Percentiles rank a stretch among this genome's conserved stretches.
These are phyloP conservation scores for Lasioglossum morio DNA, from an alignment of 2,888 invertebrate species.

Conservation along the genomic window DNA sequence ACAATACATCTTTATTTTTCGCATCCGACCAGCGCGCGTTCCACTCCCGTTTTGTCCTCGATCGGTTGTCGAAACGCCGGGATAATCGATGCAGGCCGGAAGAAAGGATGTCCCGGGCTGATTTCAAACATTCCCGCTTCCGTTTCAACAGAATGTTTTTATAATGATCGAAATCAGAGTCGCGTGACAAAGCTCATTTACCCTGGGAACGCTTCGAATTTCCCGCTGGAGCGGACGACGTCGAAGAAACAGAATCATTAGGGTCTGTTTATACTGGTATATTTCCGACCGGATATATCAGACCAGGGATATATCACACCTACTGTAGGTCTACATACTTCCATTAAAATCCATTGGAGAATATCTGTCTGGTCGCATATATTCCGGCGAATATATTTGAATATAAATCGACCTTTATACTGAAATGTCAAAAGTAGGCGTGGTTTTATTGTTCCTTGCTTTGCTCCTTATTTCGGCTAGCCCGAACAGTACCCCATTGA, in stretches of 20 bases:
- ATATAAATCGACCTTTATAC: no score
- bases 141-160: slow-evolving; percentile 8
- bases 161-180: background rate
- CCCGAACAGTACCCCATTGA: background rate
- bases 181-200: background rate
- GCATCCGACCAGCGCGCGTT: background rate
- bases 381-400: no score
- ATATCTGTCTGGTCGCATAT: no score
- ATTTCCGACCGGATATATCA: no score
- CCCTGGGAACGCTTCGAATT: background rate
- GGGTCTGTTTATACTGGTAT: no score
- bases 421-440: background rate
- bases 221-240: background rate
- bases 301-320: no score
- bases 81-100: background rate
- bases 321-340: no score
- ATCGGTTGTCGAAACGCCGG: background rate
- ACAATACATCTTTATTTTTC: slow-evolving; percentile 4
- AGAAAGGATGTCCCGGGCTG: background rate
- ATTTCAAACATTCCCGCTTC: slow-evolving; percentile 6
- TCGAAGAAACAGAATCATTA: background rate
- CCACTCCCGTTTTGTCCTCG: background rate
- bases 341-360: no score
- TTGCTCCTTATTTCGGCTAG: background rate
- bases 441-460: background rate